Conservation (phyloP, 2,797 vertebrate species). For the Anas bernieri region DNA sequence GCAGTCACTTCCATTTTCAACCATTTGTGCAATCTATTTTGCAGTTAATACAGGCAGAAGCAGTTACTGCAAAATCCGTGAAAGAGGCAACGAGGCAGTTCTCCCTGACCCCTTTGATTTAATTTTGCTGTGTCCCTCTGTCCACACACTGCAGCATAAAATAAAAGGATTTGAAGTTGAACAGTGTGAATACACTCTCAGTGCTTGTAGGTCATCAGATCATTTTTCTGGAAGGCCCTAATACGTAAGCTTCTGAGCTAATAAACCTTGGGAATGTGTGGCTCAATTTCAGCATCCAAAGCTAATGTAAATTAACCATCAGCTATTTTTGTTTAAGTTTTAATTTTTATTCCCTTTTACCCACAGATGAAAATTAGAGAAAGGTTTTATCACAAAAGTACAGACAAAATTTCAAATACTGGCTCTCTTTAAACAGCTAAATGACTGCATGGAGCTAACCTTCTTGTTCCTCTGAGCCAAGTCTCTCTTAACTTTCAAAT, state of each 20-base stretch:
- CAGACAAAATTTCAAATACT: not conserved
- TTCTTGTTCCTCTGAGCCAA: conserved; percentile 8
- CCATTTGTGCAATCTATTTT: not conserved
- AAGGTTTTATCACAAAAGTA: not conserved
- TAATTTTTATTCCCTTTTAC: not conserved
- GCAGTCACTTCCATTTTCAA: not conserved
- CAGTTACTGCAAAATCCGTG: not conserved
- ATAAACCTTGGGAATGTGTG: not conserved
- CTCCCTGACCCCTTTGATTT: not conserved
- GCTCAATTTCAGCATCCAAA: not conserved
- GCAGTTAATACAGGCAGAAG: not conserved
- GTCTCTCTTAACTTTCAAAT: conserved; percentile 45
- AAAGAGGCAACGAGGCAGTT: not conserved
- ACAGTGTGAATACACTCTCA: fast-evolving
- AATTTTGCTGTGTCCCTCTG: not conserved
- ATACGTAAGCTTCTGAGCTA: not conserved
- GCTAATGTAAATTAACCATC: not conserved
- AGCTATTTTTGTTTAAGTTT: not conserved
- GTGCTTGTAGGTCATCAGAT: not conserved
- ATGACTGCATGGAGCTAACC: not conserved
- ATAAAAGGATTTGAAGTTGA: not conserved
- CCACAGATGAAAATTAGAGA: not conserved
- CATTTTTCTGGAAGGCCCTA: not conserved
- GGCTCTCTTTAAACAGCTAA: not conserved
- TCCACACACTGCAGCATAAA: not conserved